phyloP scores from a whole-genome alignment of 2,797 vertebrate species.

The Neosalanx taihuensis region DNA sequence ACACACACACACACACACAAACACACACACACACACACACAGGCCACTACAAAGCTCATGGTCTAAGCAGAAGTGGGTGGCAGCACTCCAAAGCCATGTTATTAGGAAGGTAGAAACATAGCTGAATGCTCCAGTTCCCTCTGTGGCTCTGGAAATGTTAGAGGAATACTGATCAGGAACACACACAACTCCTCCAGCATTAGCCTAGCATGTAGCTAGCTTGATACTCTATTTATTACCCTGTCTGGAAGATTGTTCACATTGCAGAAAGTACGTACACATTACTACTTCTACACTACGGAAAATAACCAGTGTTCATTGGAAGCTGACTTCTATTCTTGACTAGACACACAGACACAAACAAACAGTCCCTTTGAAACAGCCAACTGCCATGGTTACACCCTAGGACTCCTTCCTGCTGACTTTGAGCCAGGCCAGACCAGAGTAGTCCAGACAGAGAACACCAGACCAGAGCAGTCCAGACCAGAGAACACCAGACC shows the following conservation, averaged over 20 bases:
- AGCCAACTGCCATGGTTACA: background rate
- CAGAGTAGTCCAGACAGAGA: background rate
- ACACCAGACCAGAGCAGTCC: too few relatives aligned
- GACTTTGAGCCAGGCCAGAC: background rate
- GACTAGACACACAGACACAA: too few relatives aligned
- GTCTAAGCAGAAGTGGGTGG: background rate
- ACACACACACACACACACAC: background rate
- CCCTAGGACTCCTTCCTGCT: background rate
- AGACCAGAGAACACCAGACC: too few relatives aligned
- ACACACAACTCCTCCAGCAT: background rate
- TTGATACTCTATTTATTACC: background rate
- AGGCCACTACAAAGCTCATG: background rate
- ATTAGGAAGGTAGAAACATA: background rate
- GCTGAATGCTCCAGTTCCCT: background rate
- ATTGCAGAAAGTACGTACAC: background rate
- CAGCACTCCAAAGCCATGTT: background rate
- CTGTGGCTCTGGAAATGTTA: background rate
- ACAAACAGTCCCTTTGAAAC: too few relatives aligned
- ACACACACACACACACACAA: background rate
- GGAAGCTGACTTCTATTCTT: too few relatives aligned
- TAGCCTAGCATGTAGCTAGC: background rate
- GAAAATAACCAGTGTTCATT: too few relatives aligned
- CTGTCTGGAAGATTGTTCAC: background rate
- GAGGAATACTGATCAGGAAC: background rate
- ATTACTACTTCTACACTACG: background rate